phyloP scores from a whole-genome alignment of 1,140 invertebrate genomes.

The Panagrolaimus sp. region DNA sequence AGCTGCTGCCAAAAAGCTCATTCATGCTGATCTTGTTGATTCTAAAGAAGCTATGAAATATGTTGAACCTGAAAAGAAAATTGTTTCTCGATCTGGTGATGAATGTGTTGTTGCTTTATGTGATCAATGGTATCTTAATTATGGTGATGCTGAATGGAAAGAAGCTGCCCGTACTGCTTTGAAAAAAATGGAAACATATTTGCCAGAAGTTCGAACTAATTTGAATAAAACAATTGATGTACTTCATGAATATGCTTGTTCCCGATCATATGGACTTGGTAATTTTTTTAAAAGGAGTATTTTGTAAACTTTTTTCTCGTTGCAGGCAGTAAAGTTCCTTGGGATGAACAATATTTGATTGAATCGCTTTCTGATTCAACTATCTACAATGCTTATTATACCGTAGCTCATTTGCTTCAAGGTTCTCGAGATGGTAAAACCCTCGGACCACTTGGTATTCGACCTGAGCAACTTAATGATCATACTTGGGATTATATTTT shows the following conservation, averaged over 20 bases:
- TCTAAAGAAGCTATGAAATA: constrained; percentile 77
- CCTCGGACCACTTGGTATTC: constrained; percentile 71
- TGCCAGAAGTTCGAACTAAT: constrained; percentile 87
- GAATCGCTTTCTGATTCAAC: constrained; percentile 98
- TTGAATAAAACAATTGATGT: constrained; percentile 85
- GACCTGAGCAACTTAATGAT: constrained; percentile 76
- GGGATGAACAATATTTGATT: constrained; percentile 93
- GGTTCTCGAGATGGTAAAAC: constrained; percentile 61
- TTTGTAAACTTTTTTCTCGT: constrained; percentile 8
- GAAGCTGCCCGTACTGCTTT: constrained; percentile 70
- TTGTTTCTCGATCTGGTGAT: constrained; percentile 91
- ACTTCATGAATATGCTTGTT: constrained; percentile 96
- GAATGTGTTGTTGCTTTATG: constrained; percentile 97
- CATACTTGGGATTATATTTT: constrained; percentile 98
- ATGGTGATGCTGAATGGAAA: constrained; percentile 85
- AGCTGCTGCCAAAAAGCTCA: constrained; percentile 84
- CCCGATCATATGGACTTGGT: constrained; percentile 88
- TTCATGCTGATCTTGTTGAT: constrained; percentile 76
- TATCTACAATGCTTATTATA: constrained; percentile 98
- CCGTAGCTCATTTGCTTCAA: constrained; percentile 86
- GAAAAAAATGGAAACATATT: constrained; percentile 76
- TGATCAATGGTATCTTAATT: constrained; percentile 96
- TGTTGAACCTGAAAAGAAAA: constrained; percentile 92
- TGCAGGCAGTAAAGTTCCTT: constrained; percentile 83
- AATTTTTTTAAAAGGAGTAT: constrained; percentile 13